Evolutionary conservation across 1,140 invertebrate species (phyloP), one percentile per base, ranked within the genome.

Genomic region (Procambarus virginalis): DNA sequence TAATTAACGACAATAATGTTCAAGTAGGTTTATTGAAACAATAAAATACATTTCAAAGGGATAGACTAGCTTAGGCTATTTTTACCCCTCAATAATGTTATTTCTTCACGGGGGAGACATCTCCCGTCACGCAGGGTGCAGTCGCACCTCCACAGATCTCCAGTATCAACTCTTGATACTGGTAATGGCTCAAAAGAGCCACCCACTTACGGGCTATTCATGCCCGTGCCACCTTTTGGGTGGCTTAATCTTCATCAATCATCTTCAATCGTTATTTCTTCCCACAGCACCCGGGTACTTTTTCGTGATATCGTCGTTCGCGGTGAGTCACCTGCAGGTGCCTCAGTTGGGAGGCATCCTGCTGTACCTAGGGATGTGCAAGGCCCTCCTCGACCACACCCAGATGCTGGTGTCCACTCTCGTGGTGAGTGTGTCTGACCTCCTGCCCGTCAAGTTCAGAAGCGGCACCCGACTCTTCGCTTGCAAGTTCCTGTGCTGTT

Each of bases 251-350:
- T 34, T 34, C 34, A 34, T 34, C 34, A 34, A 34, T 34, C 34
- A 34, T 34, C 34, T 34, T 34, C 34, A 34, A 34, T 34, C 34
- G 34, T n/a, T 22, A 20, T 75, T 20, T 10, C 20, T n/a, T 45
- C 8, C 46, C 14, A 10, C 80, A 89, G 87, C 64, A 20, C 81
- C 87, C 8, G 87, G 87, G 3, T 89, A 77, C 81, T 89, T 89
- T 81, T 84, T 89, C 46, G 81, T 84, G 22, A 64, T 78, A 2
- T 70, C 80, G 17, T 89, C 87, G 0, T 84, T 60, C 55, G 87
- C 87, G 45, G 45, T 89, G 22, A 84, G 55, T 2, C 55, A 68
- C 4, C 55, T 84, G 81, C 2, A 77, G 45, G 81, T 84, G 75
- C 87, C 81, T 17, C 87, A 89, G 82, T 49, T 89, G n/a, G 87